Conservation (phyloP, 2,888 invertebrate genomes). For the Xestoiulus laeticollis region DNA sequence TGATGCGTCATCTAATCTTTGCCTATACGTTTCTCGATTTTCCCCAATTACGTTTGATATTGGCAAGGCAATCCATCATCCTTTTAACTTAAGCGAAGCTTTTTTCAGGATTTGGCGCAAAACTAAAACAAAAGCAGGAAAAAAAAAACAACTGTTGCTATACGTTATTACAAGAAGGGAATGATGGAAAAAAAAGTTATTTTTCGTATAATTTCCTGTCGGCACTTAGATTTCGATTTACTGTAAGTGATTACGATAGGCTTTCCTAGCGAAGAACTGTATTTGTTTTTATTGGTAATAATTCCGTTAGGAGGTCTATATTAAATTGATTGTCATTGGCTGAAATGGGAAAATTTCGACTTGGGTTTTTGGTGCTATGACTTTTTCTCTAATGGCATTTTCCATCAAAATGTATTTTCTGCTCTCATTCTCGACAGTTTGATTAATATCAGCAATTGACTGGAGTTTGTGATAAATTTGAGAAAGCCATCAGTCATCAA, state of each 20-base stretch:
- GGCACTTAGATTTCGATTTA: constrained; percentile 41
- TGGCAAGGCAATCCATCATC: constrained; percentile 43
- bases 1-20: constrained; percentile 37
- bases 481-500: constrained; percentile 39
- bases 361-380: not conserved
- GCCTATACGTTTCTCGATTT: constrained; percentile 31
- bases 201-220: constrained; percentile 43
- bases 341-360: not conserved
- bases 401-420: constrained; percentile 5
- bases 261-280: not conserved
- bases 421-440: constrained; percentile 25
- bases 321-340: constrained; percentile 24
- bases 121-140: not conserved
- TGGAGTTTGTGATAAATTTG: constrained; percentile 18
- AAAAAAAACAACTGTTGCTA: constrained; percentile 30
- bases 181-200: constrained; percentile 2
- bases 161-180: not conserved
- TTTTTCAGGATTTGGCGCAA: not conserved
- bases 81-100: not conserved
- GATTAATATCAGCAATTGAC: constrained; percentile 38
- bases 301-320: not conserved
- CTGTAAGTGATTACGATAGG: constrained; percentile 34
- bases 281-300: constrained; percentile 31
- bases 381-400: constrained; percentile 9
- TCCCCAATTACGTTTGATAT: constrained; percentile 38